Evolutionary conservation across 2,113 vertebrate species (phyloP), one percentile per base, ranked within the genome.

Genomic region (Semnornis frantzii): DNA sequence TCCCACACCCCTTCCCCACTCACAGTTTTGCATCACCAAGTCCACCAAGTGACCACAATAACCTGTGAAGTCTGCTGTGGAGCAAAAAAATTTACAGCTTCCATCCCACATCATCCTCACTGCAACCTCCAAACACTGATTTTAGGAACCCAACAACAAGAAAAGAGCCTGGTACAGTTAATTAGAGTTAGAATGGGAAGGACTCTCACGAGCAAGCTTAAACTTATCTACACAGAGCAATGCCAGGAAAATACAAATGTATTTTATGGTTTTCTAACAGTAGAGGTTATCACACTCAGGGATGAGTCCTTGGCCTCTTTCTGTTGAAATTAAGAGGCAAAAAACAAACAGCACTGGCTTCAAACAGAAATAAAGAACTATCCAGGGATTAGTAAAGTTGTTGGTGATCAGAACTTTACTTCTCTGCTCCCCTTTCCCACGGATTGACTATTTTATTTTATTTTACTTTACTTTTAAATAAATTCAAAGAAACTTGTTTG

Each of bases 401-500:
- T 30, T 73, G 86, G 76, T 62, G 44, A 84, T 64, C 60, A 88
- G 82, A 88, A 81, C 87, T 94, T 75, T 84, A 76, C 73, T 58
- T 90, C 70, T 93, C 73, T 90, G 20, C 44, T 92, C 85, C 48
- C 44, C 90, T 94, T 96, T 96, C 92, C 95, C 93, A 96, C 85
- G 95, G 92, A 93, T 78, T 78, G 85, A 34, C 27, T 64, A n/a
- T 80, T 71, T 82, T 30, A 84, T 82, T 91, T 74, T 69, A 44
- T 44, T 44, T 44, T 16, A 16, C 15, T 44, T 42, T 42, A 42
- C 42, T 44, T 16, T 44, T 6, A 54, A 79, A 85, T 69, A 52
- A 90, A 96, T 90, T 64, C 62, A 78, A 88, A 81, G 87, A 94
- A 95, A 81, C 85, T n/a, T 90, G 82, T 85, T 95, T 95, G 57